Evolutionary conservation across 2,888 invertebrate species (phyloP), one percentile per base, ranked within the genome.

Genomic region (Caenorhabditis uteleia): DNA sequence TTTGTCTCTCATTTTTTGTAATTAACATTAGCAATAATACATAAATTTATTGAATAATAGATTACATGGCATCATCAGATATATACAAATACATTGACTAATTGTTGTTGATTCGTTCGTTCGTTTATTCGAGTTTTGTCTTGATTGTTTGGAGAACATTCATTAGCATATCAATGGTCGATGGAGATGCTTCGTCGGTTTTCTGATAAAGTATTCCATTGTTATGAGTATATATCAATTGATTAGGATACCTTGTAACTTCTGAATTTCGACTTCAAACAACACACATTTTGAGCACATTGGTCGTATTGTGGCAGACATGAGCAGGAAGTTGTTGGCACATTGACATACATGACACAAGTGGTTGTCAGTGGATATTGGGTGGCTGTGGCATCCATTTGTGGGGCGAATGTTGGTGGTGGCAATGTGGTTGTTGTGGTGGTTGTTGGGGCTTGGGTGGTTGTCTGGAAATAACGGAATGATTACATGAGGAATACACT

Each of bases 271-370:
- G 73, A 58, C 55, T 70, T 68, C 38, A 75, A 58, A 46, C 75
- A 75, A 66, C 75, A 75, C 53, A 75, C 68, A 47, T 75, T 74
- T 57, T 68, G 74, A 8, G 75, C 75, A 49, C 75, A 75, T 50
- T 71, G 74, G 43, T 75, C 75, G 65, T 75, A 75, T 36, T 75
- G 69, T 14, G 75, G 75, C 44, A 75, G 66, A 50, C 75, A 75
- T 0, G 59, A 61, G 57, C 75, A 75, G 27, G 69, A 54, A 21
- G 48, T 48, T 12, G 59, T 56, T 49, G 58, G 64, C 29, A 68
- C 65, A 34, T 57, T 61, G 18, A 62, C 58, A 42, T 62, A 68
- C 69, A 73, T 69, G 20, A 73, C 70, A 50, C 75, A 75, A 0
- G 75, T 75, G n/a, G 75, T 75, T 18, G 75, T 75, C 62, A 75